Conservation (phyloP, 1,140 invertebrate species). For the Argopecten irradians region DNA sequence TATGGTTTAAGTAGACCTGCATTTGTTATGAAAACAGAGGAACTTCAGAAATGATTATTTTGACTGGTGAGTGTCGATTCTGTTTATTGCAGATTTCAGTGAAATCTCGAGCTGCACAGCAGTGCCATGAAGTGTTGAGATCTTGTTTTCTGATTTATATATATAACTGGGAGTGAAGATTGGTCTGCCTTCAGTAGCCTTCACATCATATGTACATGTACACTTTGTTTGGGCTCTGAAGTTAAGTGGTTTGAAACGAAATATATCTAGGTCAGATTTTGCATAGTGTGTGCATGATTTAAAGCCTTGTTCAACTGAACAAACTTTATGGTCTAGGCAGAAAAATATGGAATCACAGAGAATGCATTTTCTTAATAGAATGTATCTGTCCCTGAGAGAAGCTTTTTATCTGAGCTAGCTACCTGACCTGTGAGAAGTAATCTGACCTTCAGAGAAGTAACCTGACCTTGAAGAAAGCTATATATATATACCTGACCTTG, state of each 20-base stretch:
- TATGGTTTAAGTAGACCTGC: too few species aligned
- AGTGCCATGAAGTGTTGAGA: background rate
- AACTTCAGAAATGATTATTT: too few species aligned
- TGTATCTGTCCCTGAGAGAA: background rate
- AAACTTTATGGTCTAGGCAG: too few species aligned
- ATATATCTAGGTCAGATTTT: background rate
- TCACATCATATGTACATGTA: background rate
- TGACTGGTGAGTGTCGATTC: too few species aligned
- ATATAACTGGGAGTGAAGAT: background rate
- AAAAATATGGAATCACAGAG: too few species aligned
- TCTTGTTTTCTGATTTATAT: background rate
- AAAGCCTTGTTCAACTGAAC: too few species aligned
- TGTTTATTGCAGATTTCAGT: too few species aligned
- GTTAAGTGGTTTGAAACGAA: background rate
- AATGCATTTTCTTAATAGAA: background rate
- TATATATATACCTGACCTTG: background rate
- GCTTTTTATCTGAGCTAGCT: too few species aligned
- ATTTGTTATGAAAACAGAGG: too few species aligned
- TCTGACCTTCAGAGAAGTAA: background rate
- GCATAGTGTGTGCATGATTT: too few species aligned
- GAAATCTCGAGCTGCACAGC: background rate
- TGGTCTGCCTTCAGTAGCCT: background rate
- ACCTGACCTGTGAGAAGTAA: background rate
- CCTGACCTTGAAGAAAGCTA: too few species aligned
- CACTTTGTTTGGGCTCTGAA: background rate